A percentile compares a stretch with the other conserved stretches of the same genome.
These are phyloP conservation scores for Oreotragus oreotragus DNA, from an alignment of 2,113 vertebrate genomes.

Conservation along the genomic window DNA sequence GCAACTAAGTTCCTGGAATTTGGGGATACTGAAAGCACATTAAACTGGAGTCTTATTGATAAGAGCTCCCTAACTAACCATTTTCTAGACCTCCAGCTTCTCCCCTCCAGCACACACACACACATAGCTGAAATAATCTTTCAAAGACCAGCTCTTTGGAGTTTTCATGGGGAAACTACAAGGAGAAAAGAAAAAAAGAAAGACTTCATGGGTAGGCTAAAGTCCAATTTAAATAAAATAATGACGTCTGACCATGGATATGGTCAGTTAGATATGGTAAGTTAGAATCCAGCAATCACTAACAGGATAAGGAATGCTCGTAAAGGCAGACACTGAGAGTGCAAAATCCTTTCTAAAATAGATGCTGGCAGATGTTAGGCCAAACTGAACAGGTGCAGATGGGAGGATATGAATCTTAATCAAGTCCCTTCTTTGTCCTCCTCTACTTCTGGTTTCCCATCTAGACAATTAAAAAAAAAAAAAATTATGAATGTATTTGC, in stretches of 20 bases:
- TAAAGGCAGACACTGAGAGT: not conserved
- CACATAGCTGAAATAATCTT: not conserved
- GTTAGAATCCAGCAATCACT: not conserved
- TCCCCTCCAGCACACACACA: not conserved
- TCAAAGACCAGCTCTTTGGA: not conserved
- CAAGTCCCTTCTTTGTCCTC: not conserved
- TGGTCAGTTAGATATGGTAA: not conserved
- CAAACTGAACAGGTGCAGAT: not conserved
- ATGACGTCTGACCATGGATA: not conserved
- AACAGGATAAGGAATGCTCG: not conserved
- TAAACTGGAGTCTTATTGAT: not conserved
- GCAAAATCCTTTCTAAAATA: not conserved
- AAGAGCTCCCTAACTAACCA: not conserved
- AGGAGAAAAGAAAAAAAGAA: conserved; percentile 24
- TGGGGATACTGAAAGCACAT: not conserved
- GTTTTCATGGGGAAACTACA: not conserved
- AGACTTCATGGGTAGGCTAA: not conserved
- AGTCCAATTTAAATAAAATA: conserved; percentile 22
- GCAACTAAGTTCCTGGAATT: not conserved
- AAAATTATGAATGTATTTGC: not conserved
- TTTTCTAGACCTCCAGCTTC: not conserved
- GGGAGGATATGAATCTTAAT: not conserved
- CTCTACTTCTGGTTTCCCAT: not conserved
- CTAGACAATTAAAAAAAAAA: not conserved
- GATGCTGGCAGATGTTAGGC: not conserved